Evolutionary conservation across 2,113 vertebrate genomes (phyloP).

Genomic region (Hymenochirus boettgeri): DNA sequence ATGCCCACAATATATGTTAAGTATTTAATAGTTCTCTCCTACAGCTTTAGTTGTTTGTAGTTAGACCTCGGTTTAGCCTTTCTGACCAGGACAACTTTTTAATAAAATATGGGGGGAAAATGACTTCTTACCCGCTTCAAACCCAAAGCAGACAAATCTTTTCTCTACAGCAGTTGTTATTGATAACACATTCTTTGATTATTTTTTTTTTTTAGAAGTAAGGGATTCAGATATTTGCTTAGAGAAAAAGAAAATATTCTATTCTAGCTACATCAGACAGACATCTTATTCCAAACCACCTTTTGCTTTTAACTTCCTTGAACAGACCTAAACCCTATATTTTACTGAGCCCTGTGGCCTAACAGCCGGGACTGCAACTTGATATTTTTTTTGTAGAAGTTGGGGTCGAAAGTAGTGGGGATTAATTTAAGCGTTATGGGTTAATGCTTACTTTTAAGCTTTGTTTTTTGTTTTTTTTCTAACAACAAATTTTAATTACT

Average conservation of each 20-base stretch:
- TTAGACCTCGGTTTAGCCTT: too few species aligned
- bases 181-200: too few species aligned
- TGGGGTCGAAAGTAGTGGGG: background rate
- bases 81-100: too few species aligned
- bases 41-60: too few species aligned
- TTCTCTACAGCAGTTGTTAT: too few species aligned
- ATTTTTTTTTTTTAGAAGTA: background rate
- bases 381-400: background rate
- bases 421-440: background rate
- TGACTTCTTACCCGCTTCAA: too few species aligned
- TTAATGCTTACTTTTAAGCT: background rate
- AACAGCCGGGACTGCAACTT: conserved; percentile 26
- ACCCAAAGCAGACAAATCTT: too few species aligned
- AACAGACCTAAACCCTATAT: background rate
- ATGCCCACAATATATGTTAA: too few species aligned
- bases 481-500: background rate
- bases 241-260: background rate
- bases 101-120: too few species aligned
- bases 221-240: background rate
- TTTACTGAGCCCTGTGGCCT: background rate
- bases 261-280: background rate
- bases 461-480: background rate
- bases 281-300: background rate
- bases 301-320: background rate
- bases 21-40: too few species aligned